phyloP scores from a whole-genome alignment of 2,797 vertebrate species.

The Coregonus suidteri region DNA sequence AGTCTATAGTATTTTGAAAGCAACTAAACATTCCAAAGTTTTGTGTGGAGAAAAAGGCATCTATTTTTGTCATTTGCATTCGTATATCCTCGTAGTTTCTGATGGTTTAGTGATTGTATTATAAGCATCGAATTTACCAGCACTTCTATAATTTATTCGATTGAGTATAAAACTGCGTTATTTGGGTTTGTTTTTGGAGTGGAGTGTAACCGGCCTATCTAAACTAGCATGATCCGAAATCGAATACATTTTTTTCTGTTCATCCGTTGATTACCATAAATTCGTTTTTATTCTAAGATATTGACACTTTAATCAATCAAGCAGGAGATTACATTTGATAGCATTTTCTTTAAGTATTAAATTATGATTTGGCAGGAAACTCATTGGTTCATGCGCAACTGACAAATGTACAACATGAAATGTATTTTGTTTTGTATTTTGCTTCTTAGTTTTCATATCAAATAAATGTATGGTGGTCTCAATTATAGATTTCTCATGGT shows the following conservation, averaged over 20 bases:
- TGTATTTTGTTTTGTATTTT: slow-evolving; percentile 17
- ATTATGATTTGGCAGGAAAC: background rate
- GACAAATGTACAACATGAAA: slow-evolving; percentile 17
- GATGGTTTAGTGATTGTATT: slow-evolving; percentile 53
- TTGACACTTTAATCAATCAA: background rate
- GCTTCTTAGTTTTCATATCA: slow-evolving; percentile 35
- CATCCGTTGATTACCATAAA: background rate
- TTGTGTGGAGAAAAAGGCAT: slow-evolving; percentile 32
- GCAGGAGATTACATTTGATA: background rate
- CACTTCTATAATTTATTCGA: slow-evolving; percentile 50
- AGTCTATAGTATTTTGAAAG: slow-evolving; percentile 39
- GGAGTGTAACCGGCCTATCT: slow-evolving; percentile 38
- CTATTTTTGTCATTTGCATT: slow-evolving; percentile 26
- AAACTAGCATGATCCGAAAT: slow-evolving; percentile 38
- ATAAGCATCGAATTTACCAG: slow-evolving; percentile 27
- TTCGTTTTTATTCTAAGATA: background rate
- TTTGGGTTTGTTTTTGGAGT: slow-evolving; percentile 24
- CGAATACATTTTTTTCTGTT: slow-evolving; percentile 20
- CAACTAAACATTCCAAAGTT: slow-evolving; percentile 60
- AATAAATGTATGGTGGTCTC: slow-evolving; percentile 63
- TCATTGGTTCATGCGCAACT: background rate
- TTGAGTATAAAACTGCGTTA: slow-evolving; percentile 23
- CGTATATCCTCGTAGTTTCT: slow-evolving; percentile 22
- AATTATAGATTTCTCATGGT: background rate
- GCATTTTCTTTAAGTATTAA: background rate